Evolutionary conservation across 2,797 vertebrate genomes (phyloP).

Genomic region (Brachymystax lenok): DNA sequence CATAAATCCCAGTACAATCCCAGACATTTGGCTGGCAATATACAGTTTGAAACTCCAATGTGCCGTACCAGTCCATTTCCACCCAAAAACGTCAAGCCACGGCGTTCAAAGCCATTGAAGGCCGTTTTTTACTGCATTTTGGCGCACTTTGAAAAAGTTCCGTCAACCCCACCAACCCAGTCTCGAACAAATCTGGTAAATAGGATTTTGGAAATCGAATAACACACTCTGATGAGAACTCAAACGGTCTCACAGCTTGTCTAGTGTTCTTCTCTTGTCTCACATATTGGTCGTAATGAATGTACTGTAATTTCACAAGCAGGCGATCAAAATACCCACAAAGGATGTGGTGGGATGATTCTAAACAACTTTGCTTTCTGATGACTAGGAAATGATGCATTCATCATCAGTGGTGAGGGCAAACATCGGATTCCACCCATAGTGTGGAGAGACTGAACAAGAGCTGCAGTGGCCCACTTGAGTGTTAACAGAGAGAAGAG

Average conservation of each 20-base stretch:
- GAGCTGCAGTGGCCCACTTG: conserved; percentile 23
- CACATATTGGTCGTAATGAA: conserved; percentile 12
- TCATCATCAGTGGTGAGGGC: conserved; percentile 31
- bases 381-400: conserved; percentile 37
- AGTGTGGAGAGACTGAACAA: conserved; percentile 40
- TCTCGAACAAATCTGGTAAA: conserved; percentile 9
- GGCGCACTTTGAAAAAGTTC: conserved; percentile 5
- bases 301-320: conserved; percentile 17
- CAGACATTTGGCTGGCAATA: conserved; percentile 10
- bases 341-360: conserved; percentile 4
- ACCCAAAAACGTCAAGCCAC: background rate
- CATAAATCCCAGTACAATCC: conserved; percentile 46
- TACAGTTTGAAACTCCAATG: conserved; percentile 36
- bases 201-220: conserved; percentile 23
- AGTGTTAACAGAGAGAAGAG: conserved; percentile 25
- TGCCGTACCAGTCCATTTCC: conserved; percentile 12
- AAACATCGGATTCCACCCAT: conserved; percentile 45
- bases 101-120: background rate
- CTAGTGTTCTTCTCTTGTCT: background rate
- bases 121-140: conserved; percentile 10
- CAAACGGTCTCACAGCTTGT: background rate
- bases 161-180: background rate
- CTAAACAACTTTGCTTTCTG: conserved; percentile 2
- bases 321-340: conserved; percentile 4
- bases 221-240: background rate